Conservation (phyloP, 2,113 vertebrate species). For the Circaetus gallicus region DNA sequence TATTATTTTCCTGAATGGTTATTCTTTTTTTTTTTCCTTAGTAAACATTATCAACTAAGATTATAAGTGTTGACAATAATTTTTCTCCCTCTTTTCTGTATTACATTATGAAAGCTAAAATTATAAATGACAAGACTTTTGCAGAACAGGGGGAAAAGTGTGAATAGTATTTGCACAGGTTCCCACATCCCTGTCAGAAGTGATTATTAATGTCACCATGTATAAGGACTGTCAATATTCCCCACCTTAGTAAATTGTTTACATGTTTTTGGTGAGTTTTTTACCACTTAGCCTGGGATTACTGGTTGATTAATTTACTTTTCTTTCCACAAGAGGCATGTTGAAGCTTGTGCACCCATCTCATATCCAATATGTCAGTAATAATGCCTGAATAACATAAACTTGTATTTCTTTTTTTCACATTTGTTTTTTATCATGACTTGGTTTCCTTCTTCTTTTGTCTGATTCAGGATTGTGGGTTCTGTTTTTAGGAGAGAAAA, state of each 20-base stretch:
- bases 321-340: neutral
- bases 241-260: neutral
- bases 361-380: accelerated
- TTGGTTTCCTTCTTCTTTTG: neutral
- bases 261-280: neutral
- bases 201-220: neutral
- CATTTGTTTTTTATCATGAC: neutral
- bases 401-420: neutral
- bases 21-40: neutral
- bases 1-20: neutral
- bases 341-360: neutral
- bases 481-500: neutral
- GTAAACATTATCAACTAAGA: neutral
- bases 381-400: neutral
- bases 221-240: neutral
- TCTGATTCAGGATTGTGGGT: neutral
- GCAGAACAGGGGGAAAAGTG: neutral
- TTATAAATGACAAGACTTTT: neutral
- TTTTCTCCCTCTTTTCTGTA: neutral
- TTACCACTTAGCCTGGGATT: neutral
- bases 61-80: neutral
- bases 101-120: neutral
- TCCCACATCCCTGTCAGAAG: neutral
- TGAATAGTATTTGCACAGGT: neutral
- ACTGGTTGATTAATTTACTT: neutral